Evolutionary conservation across 2,888 invertebrate species (phyloP), one percentile per base, ranked within the genome.

Genomic region (Pandemis heparana): DNA sequence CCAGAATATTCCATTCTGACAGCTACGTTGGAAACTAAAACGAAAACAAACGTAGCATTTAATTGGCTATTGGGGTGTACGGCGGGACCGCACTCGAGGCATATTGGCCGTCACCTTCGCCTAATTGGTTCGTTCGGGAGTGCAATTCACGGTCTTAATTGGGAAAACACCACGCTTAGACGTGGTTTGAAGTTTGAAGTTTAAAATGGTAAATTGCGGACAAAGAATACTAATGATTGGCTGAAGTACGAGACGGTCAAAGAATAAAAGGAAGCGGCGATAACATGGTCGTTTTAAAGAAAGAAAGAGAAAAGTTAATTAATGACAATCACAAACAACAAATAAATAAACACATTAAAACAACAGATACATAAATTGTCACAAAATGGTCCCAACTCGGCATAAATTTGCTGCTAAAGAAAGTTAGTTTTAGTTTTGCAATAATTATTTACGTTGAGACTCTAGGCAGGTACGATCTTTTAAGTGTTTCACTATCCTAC

Each of bases 51-150:
- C 77, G 80, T 80, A 81, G 85, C 65, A 51, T 73, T 86, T 85
- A 85, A 83, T 84, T 81, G 80, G 77, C 76, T 80, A 81, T 82
- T 83, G 82, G 77, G 78, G 77, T 79, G 80, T 80, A 80, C 77
- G 78, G 78, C 74, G 75, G 76, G 77, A 74, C 78, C 78, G 81
- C 73, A 48, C 69, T 74, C 69, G 73, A 69, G 60, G 64, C 59
- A 87, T 86, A 88, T 89, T 87, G 86, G 84, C 85, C 84, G 85
- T 85, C 87, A 82, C 88, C 88, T 86, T 86, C 80, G 82, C 80
- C 88, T 91, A 91, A 91, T 91, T 91, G 90, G 86, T 86, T 86
- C 81, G 82, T 79, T 66, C 43, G 59, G 68, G 73, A 69, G 73
- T 41, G 73, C 68, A 64, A 69, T 74, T 64, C 69, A 59, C 67